Conservation (phyloP, 2,113 vertebrate species). For the Marmota monax region DNA sequence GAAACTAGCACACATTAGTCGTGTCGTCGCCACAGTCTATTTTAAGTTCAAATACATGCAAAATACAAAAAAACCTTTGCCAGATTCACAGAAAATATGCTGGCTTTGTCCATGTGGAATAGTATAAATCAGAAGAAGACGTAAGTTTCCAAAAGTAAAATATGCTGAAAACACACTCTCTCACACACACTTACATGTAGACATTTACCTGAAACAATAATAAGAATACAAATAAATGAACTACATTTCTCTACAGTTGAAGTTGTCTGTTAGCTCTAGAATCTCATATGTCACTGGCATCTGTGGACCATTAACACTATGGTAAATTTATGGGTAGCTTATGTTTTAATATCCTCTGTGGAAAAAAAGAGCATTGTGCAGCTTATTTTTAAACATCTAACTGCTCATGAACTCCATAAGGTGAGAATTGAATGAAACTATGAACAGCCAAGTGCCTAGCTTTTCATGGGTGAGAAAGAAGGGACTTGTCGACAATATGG, state of each 20-base stretch:
- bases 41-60: not conserved
- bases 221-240: not conserved
- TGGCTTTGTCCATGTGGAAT: not conserved
- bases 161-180: not conserved
- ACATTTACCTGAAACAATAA: conserved; percentile 34
- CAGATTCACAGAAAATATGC: conserved; percentile 9
- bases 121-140: conserved; percentile 18
- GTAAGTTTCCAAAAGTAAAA: conserved; percentile 41
- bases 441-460: not conserved
- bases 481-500: not conserved
- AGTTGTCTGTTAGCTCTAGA: not conserved
- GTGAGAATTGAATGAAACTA: conserved; percentile 4
- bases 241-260: not conserved
- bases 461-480: not conserved
- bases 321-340: not conserved
- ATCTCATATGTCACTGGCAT: not conserved
- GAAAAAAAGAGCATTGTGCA: not conserved
- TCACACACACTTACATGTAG: not conserved
- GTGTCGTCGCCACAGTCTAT: not conserved
- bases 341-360: not conserved
- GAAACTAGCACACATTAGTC: not conserved
- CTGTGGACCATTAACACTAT: not conserved
- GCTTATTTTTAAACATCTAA: not conserved
- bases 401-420: not conserved
- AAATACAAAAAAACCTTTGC: not conserved